These are phyloP conservation scores for Creontiades dilutus DNA, from an alignment of 2,888 invertebrate species.

Conservation along the genomic window DNA sequence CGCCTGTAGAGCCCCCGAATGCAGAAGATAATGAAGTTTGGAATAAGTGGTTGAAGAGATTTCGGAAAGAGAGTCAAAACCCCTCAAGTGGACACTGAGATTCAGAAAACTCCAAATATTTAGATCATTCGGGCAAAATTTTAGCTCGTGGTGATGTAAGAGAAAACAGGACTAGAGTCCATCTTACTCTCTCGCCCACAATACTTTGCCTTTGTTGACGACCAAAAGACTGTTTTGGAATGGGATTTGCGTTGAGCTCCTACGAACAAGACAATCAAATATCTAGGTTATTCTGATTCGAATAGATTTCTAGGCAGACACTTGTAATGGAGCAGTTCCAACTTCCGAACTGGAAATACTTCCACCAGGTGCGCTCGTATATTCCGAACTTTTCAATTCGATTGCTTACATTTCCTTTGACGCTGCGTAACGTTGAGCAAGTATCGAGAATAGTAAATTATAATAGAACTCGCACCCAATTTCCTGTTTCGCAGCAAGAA, in stretches of 20 bases:
- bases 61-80: not conserved
- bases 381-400: too few species aligned
- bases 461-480: too few species aligned
- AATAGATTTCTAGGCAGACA: too few species aligned
- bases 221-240: slow-evolving; percentile 96
- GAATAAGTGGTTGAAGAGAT: slow-evolving; percentile 42
- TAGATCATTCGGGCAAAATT: slow-evolving; percentile 84
- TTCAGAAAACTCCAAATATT: slow-evolving; percentile 79
- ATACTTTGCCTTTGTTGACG: slow-evolving; percentile 91
- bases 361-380: too few species aligned
- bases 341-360: too few species aligned
- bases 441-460: too few species aligned
- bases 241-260: slow-evolving; percentile 93
- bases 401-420: too few species aligned
- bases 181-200: slow-evolving; percentile 88
- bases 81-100: not conserved
- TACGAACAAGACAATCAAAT: too few species aligned
- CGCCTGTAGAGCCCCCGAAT: slow-evolving; percentile 5
- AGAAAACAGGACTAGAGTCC: slow-evolving; percentile 92
- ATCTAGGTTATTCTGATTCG: too few species aligned
- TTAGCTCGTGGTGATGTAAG: slow-evolving; percentile 82
- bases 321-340: too few species aligned
- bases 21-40: slow-evolving; percentile 33
- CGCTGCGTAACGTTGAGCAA: too few species aligned
- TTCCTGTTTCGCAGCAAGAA: too few species aligned